Evolutionary conservation across 2,113 vertebrate species (phyloP).

Genomic region (Indicator indicator): DNA sequence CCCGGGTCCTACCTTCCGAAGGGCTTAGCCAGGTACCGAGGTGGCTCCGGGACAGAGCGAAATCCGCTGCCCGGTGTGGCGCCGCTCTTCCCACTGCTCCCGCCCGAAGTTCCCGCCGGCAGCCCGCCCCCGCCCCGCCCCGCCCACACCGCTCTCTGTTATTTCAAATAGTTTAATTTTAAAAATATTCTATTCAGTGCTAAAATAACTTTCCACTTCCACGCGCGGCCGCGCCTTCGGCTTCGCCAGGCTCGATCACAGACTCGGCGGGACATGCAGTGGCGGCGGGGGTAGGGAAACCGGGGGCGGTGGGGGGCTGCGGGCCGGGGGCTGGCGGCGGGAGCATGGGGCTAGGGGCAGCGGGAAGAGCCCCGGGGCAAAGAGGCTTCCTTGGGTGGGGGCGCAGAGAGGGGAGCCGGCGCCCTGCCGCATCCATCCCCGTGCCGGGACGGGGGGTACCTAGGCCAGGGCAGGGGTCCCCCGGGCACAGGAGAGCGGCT

Average conservation of each 20-base stretch:
- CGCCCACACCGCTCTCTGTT: constrained; percentile 27
- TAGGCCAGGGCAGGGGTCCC: neutral
- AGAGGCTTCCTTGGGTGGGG: no score
- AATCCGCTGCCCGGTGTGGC: no score
- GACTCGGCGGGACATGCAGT: constrained; percentile 75
- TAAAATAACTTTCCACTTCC: constrained; percentile 83
- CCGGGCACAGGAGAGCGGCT: neutral
- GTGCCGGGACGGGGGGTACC: neutral
- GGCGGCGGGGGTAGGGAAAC: constrained; percentile 11
- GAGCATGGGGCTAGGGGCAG: neutral
- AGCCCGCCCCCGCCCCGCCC: no score
- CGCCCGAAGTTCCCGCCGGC: no score
- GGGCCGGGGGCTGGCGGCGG: neutral
- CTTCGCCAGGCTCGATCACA: constrained; percentile 70
- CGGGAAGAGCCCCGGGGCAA: no score
- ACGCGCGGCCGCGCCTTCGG: constrained; percentile 51
- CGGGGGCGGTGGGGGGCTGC: neutral
- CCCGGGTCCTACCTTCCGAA: no score
- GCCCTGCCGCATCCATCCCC: neutral
- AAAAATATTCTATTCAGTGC: constrained; percentile 85
- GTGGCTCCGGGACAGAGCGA: no score
- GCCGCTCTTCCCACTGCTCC: no score
- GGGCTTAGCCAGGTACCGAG: no score
- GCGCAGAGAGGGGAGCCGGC: neutral
- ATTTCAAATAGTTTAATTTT: constrained; percentile 83